These are phyloP conservation scores for Phylloscopus trochilus DNA, from an alignment of 2,113 vertebrate genomes.

Conservation along the genomic window DNA sequence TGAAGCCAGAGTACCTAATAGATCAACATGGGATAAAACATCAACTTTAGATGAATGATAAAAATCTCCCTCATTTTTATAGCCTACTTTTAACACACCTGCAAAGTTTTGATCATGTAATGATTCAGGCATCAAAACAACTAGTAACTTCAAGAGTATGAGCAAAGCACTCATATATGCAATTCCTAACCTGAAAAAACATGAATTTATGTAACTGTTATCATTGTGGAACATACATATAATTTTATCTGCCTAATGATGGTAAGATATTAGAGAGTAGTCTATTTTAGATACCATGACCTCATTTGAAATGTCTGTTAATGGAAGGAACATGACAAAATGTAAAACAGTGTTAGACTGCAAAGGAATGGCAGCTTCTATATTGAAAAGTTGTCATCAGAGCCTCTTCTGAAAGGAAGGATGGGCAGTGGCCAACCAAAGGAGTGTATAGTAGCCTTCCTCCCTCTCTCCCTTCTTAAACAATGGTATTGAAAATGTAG, in stretches of 20 bases:
- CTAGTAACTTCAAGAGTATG: background rate
- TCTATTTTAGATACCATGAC: slow-evolving; percentile 17
- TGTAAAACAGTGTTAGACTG: background rate
- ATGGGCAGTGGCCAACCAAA: background rate
- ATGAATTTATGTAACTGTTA: slow-evolving; percentile 4
- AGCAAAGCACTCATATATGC: background rate
- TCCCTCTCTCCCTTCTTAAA: background rate
- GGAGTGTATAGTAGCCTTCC: background rate
- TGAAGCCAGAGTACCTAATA: background rate
- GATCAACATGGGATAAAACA: background rate
- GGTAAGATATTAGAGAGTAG: background rate
- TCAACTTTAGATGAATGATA: background rate
- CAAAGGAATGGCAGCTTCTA: background rate
- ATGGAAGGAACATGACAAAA: background rate
- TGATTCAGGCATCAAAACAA: background rate
- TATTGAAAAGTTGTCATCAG: background rate
- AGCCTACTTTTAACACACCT: background rate
- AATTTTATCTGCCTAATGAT: slow-evolving; percentile 19
- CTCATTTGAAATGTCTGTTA: slow-evolving; percentile 17
- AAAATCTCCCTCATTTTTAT: background rate
- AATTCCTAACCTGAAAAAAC: background rate
- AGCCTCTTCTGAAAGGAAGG: background rate
- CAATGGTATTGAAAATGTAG: background rate
- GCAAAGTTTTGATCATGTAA: background rate
- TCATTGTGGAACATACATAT: background rate